Evolutionary conservation across 2,113 vertebrate genomes (phyloP).

Genomic region (Lagopus muta): DNA sequence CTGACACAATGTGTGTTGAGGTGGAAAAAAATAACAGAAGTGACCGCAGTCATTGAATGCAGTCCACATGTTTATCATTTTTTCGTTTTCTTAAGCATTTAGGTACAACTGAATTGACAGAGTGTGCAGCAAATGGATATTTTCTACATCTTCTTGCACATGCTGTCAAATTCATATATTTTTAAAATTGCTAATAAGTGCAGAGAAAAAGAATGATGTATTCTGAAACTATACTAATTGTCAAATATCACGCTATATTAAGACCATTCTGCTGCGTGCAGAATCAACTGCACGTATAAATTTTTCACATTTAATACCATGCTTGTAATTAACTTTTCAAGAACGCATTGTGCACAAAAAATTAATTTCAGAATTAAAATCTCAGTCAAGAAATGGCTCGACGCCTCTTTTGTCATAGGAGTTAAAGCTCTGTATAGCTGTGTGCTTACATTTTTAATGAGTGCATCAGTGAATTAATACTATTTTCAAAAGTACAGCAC

Average conservation of each 20-base stretch:
- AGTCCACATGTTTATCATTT: neutral
- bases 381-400: neutral
- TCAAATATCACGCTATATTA: neutral
- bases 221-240: neutral
- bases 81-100: constrained; percentile 43
- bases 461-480: neutral
- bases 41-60: neutral
- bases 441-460: neutral
- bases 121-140: neutral
- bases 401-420: neutral
- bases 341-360: neutral
- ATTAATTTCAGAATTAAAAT: neutral
- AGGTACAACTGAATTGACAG: constrained; percentile 24
- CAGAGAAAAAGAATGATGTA: neutral
- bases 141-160: constrained; percentile 2
- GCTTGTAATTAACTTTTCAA: neutral
- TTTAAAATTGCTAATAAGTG: neutral
- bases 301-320: neutral
- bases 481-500: neutral
- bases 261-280: neutral
- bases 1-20: constrained; percentile 6
- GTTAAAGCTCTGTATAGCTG: neutral
- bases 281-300: neutral
- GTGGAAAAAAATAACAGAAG: constrained; percentile 18
- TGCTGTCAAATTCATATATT: neutral